Percentiles rank a stretch among this genome's conserved stretches.
Evolutionary conservation across 2,797 vertebrate genomes (phyloP).

Genomic region (Ctenosaura bakeri): DNA sequence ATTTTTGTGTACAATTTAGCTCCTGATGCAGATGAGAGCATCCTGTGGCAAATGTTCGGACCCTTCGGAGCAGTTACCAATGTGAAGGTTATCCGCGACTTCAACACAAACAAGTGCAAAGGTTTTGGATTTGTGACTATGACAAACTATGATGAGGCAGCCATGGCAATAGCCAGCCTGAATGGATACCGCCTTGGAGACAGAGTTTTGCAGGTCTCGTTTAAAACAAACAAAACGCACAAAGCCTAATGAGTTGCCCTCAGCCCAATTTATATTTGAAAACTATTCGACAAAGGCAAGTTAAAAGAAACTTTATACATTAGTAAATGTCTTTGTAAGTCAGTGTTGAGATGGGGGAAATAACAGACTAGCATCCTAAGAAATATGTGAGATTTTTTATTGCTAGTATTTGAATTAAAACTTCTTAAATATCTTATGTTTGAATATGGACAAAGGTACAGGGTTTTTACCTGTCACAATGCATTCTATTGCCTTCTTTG

Average conservation of each 20-base stretch:
- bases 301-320: conserved; percentile 91
- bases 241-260: conserved; percentile 92
- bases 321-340: conserved; percentile 94
- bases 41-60: conserved; percentile 99
- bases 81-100: conserved; percentile 98
- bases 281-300: conserved; percentile 87
- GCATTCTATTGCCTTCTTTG: conserved; percentile 90
- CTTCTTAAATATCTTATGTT: conserved; percentile 92
- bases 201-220: conserved; percentile 98
- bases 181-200: conserved; percentile 98
- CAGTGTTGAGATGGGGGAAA: conserved; percentile 86
- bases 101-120: conserved; percentile 99
- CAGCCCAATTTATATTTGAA: conserved; percentile 90
- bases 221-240: conserved; percentile 99
- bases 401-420: conserved; percentile 90
- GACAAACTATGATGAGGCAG: conserved; percentile 99
- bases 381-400: conserved; percentile 87
- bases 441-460: conserved; percentile 87
- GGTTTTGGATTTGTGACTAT: conserved; percentile 99
- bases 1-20: conserved; percentile 99
- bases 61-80: conserved; percentile 98
- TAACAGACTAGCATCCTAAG: conserved; percentile 89
- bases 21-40: conserved; percentile 96
- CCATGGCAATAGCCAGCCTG: conserved; percentile 97
- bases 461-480: conserved; percentile 88